These are phyloP conservation scores for Cygnus buccinator DNA, from an alignment of 2,113 vertebrate genomes.

Conservation along the genomic window DNA sequence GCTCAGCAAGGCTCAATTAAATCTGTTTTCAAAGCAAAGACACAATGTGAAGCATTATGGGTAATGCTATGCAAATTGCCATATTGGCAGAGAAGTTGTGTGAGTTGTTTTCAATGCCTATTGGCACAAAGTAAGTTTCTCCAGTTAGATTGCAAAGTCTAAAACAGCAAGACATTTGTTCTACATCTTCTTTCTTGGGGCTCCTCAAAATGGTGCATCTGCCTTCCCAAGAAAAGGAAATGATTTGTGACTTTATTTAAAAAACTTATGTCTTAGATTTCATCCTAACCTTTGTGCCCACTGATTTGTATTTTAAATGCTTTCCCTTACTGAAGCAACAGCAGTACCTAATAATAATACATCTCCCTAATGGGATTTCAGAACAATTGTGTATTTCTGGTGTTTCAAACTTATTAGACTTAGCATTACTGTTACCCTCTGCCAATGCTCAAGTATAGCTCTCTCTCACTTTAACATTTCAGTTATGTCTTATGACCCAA, in stretches of 20 bases:
- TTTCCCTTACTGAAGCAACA: conserved; percentile 15
- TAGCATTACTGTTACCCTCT: conserved; percentile 9
- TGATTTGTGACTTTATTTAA: conserved; percentile 57
- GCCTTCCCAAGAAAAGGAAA: neutral
- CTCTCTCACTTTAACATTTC: neutral
- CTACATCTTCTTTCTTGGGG: conserved; percentile 20
- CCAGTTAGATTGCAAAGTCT: conserved; percentile 33
- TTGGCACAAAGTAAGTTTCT: conserved; percentile 68
- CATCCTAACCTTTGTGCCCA: neutral
- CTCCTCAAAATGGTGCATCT: conserved; percentile 56
- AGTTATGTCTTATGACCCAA: neutral
- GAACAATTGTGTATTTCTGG: conserved; percentile 18
- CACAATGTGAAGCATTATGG: conserved; percentile 74
- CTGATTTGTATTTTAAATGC: conserved; percentile 37
- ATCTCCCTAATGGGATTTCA: conserved; percentile 41
- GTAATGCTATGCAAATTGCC: conserved; percentile 76
- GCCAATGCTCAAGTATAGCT: neutral
- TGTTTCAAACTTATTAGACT: conserved; percentile 31
- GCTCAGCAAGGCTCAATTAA: conserved; percentile 79
- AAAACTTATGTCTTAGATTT: conserved; percentile 7
- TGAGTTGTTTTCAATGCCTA: conserved; percentile 53
- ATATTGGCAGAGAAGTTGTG: conserved; percentile 72
- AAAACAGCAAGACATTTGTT: conserved; percentile 56
- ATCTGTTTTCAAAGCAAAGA: conserved; percentile 79
- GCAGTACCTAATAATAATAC: conserved; percentile 45